Evolutionary conservation across 2,113 vertebrate genomes (phyloP).

Genomic region (Heteronetta atricapilla): DNA sequence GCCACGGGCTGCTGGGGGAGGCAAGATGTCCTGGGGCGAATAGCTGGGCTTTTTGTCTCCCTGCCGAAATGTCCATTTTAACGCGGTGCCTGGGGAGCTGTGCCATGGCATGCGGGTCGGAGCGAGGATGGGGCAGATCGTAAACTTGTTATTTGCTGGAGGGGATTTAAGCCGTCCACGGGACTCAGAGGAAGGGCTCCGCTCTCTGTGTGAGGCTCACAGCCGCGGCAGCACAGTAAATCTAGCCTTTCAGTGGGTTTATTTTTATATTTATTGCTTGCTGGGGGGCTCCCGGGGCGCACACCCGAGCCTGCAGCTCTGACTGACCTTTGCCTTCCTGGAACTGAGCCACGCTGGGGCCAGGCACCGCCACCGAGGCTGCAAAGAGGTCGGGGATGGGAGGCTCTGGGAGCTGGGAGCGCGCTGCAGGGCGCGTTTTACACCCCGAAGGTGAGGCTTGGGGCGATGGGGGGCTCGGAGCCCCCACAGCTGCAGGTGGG

Average conservation of each 20-base stretch:
- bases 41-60: constrained; percentile 20
- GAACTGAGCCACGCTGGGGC: neutral
- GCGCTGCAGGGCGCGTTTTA: neutral
- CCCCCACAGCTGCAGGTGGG: neutral
- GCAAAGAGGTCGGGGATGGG: neutral
- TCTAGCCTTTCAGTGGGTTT: constrained; percentile 48
- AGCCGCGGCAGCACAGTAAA: neutral
- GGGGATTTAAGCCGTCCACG: neutral
- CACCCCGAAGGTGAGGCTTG: neutral
- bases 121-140: neutral
- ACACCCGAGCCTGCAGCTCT: neutral
- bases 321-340: neutral
- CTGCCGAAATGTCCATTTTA: neutral
- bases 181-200: neutral
- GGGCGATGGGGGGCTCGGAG: neutral
- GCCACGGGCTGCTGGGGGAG: neutral
- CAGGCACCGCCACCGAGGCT: neutral
- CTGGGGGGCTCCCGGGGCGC: neutral
- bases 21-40: neutral
- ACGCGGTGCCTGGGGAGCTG: neutral
- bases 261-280: constrained; percentile 35
- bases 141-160: neutral
- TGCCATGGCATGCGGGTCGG: neutral
- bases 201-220: neutral
- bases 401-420: neutral